A percentile compares a stretch with the other conserved stretches of the same genome.
Conservation (phyloP, 2,888 invertebrate species). For the Meandrusa payeni region DNA sequence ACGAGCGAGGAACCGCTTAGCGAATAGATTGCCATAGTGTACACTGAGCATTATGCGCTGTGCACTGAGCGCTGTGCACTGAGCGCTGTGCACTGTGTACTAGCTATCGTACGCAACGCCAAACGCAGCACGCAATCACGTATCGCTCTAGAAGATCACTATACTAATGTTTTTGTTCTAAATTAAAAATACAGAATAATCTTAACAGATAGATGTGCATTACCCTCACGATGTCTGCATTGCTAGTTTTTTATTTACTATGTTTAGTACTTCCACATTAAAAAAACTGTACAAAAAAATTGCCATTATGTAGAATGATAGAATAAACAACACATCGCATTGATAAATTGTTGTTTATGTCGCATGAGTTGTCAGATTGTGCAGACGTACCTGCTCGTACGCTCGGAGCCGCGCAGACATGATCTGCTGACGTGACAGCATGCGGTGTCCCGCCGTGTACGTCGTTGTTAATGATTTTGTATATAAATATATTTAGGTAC, state of each 20-base stretch:
- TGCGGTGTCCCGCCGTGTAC: neutral
- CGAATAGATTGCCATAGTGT: constrained; percentile 8
- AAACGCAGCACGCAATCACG: too few species aligned
- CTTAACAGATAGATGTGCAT: constrained; percentile 2
- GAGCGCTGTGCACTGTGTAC: too few species aligned
- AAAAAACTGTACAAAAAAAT: neutral
- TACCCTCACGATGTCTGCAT: neutral
- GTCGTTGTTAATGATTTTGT: constrained; percentile 3
- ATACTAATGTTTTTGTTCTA: neutral
- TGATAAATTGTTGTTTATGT: neutral
- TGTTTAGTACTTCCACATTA: constrained; percentile 1
- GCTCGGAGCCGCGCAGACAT: too few species aligned
- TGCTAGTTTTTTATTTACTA: constrained; percentile 2
- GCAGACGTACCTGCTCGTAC: too few species aligned
- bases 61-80: too few species aligned
- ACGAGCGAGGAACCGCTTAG: constrained; percentile 20
- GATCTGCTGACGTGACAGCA: too few species aligned
- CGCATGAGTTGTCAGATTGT: neutral
- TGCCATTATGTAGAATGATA: neutral
- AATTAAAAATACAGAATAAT: neutral
- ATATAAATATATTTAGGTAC: constrained; percentile 31
- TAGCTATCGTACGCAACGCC: too few species aligned
- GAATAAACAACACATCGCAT: neutral
- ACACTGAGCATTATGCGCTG: too few species aligned
- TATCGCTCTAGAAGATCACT: constrained; percentile 2